A percentile compares a stretch with the other conserved stretches of the same genome.
These are phyloP conservation scores for Barnardius zonarius DNA, from an alignment of 2,113 vertebrate genomes.

Conservation along the genomic window DNA sequence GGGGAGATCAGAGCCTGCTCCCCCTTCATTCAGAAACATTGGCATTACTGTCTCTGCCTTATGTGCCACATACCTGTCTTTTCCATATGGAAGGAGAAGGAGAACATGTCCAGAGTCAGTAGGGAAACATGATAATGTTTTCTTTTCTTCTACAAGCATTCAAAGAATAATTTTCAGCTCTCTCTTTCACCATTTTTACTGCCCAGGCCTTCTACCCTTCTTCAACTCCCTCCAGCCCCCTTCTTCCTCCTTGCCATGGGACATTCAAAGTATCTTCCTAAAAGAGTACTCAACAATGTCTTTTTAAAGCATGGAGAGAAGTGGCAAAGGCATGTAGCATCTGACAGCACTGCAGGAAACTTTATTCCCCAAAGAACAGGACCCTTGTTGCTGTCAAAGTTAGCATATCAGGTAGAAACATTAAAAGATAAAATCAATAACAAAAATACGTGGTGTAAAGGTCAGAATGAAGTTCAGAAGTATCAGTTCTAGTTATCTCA, in stretches of 20 bases:
- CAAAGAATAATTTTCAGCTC: background rate
- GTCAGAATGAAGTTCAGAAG: background rate
- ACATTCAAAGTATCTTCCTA: background rate
- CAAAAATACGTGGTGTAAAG: background rate
- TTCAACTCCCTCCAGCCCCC: background rate
- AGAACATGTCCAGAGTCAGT: background rate
- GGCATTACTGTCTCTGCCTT: background rate
- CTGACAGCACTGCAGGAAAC: rapidly evolving
- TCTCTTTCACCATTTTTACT: background rate
- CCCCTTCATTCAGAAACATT: background rate
- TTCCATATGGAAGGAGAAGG: background rate
- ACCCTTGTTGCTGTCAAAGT: background rate
- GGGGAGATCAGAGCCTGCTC: background rate
- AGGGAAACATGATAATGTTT: background rate
- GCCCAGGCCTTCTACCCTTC: background rate
- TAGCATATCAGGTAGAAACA: background rate
- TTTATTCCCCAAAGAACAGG: background rate
- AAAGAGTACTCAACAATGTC: background rate
- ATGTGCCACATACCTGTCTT: background rate
- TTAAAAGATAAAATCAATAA: background rate
- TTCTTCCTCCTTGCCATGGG: background rate
- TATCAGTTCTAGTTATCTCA: background rate
- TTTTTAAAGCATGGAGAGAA: background rate
- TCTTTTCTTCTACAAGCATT: background rate
- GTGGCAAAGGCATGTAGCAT: background rate